A percentile compares a stretch with the other conserved stretches of the same genome.
These are phyloP conservation scores for Lepus europaeus DNA, from an alignment of 2,113 vertebrate genomes.

Conservation along the genomic window DNA sequence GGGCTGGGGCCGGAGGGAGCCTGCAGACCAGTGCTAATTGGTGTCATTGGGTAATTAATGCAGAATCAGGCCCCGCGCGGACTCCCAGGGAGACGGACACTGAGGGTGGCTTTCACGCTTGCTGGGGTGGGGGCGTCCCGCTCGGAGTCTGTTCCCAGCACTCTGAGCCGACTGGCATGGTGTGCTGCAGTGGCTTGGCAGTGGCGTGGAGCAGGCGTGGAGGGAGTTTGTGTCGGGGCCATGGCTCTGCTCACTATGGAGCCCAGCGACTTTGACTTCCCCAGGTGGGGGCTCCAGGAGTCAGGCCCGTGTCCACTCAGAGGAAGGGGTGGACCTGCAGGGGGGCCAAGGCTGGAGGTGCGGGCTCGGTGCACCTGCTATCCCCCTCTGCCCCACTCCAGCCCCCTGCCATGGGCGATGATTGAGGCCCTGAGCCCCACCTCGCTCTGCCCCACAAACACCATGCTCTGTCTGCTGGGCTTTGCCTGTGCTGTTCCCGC, in stretches of 20 bases:
- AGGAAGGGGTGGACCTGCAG: background rate
- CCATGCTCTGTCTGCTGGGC: background rate
- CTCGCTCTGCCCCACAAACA: background rate
- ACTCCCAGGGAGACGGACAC: slow-evolving; percentile 65
- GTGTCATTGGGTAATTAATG: slow-evolving; percentile 79
- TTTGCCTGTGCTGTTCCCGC: background rate
- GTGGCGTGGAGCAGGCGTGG: slow-evolving; percentile 27
- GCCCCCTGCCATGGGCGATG: too few relatives aligned
- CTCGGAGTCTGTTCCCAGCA: slow-evolving; percentile 60
- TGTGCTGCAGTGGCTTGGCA: slow-evolving; percentile 62
- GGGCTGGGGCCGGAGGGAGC: slow-evolving; percentile 60
- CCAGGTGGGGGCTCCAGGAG: background rate
- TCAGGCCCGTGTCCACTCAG: slow-evolving; percentile 17
- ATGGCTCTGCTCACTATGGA: slow-evolving; percentile 59
- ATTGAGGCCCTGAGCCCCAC: too few relatives aligned
- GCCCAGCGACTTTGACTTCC: slow-evolving; percentile 67
- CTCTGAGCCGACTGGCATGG: background rate
- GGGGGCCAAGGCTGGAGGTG: background rate
- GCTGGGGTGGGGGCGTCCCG: slow-evolving; percentile 71
- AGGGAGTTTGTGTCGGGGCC: slow-evolving; percentile 58
- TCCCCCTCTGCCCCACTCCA: too few relatives aligned
- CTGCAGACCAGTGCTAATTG: slow-evolving; percentile 73
- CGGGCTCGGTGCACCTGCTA: background rate
- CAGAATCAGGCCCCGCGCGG: slow-evolving; percentile 66
- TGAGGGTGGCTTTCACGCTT: slow-evolving; percentile 60